phyloP scores from a whole-genome alignment of 2,888 invertebrate genomes.

The Diplazon laetatorius region DNA sequence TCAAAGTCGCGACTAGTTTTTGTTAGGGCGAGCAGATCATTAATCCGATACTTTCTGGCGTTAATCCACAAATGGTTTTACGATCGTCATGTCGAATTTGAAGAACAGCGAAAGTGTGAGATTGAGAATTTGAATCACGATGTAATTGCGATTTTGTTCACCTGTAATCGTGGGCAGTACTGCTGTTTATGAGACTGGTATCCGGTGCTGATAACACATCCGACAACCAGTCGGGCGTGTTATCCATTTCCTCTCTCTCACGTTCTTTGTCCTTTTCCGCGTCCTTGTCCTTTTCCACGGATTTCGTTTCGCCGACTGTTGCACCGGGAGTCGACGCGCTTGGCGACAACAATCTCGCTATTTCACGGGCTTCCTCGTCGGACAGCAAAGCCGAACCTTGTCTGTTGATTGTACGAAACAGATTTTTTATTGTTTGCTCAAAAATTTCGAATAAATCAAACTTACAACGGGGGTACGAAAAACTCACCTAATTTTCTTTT shows the following conservation, averaged over 20 bases:
- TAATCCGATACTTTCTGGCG: too few species aligned
- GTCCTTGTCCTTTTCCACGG: slow-evolving; percentile 82
- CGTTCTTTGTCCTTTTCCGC: slow-evolving; percentile 83
- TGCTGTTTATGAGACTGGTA: slow-evolving; percentile 79
- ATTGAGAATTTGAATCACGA: too few species aligned
- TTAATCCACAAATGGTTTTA: too few species aligned
- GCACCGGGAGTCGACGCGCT: slow-evolving; percentile 69
- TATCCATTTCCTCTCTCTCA: slow-evolving; percentile 80
- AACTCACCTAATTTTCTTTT: slow-evolving; percentile 93
- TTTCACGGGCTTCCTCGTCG: slow-evolving; percentile 95
- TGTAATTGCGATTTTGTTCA: slow-evolving; percentile 60
- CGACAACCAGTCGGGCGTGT: slow-evolving; percentile 84
- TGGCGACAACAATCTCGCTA: slow-evolving; percentile 90
- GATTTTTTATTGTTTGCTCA: background rate
- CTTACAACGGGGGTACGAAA: background rate
- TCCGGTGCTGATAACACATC: slow-evolving; percentile 85
- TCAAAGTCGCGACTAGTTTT: too few species aligned
- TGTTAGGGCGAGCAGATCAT: too few species aligned
- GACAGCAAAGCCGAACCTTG: slow-evolving; percentile 90
- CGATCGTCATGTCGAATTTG: too few species aligned
- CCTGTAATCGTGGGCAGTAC: slow-evolving; percentile 80
- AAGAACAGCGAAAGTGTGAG: too few species aligned
- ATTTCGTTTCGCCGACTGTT: slow-evolving; percentile 71
- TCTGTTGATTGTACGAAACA: slow-evolving; percentile 82
- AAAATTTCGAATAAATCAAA: background rate